Base-by-base conservation (phyloP, 2,797 vertebrate species). In the Pachyuromys duprasi region DNA sequence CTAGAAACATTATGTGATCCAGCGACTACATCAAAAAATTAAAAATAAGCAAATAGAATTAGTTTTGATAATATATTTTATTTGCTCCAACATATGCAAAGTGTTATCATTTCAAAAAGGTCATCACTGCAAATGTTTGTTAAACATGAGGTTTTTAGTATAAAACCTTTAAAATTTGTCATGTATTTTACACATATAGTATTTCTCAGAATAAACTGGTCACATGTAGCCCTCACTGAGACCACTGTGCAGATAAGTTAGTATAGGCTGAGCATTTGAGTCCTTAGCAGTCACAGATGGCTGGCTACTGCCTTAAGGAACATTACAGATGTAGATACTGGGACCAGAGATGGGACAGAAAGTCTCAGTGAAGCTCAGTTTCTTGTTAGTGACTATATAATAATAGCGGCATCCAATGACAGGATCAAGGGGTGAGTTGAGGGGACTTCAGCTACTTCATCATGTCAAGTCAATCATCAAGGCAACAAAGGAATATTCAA, bases 101-200 rank as follows among this genome's bases (percentile, higher is more conserved):
- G 49, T 81, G n/a, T 63, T 57, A 28, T 55, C 9, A 78, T 94
- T 96, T 91, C 9, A 63, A 89, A 91, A 84, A 88, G 36, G 9
- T 42, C 24, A 87, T 60, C n/a, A 2, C 22, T 94, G 53, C 28
- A 70, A 90, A 45, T 75, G 17, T 67, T 67, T 69, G 31, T 60
- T 74, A 63, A 74, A 74, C 9, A 18, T 0, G 8, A 45, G n/a
- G n/a, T 33, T 75, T 81, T 94, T 67, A 9, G 17, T 69, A 57
- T 8, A 69, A 36, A 86, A 8, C 57, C 53, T 72, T 91, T 89
- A 63, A 95, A 70, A n/a, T 53, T 33, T 36, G 49, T 36, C 36
- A 28, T 67, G 12, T 67, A 26, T 78, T 67, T 93, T 80, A 79
- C 0, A 28, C 36, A 45, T 75, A 60, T 0, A 75, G 60, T 28